These are phyloP conservation scores for Callipepla squamata DNA, from an alignment of 2,113 vertebrate genomes.

Conservation along the genomic window DNA sequence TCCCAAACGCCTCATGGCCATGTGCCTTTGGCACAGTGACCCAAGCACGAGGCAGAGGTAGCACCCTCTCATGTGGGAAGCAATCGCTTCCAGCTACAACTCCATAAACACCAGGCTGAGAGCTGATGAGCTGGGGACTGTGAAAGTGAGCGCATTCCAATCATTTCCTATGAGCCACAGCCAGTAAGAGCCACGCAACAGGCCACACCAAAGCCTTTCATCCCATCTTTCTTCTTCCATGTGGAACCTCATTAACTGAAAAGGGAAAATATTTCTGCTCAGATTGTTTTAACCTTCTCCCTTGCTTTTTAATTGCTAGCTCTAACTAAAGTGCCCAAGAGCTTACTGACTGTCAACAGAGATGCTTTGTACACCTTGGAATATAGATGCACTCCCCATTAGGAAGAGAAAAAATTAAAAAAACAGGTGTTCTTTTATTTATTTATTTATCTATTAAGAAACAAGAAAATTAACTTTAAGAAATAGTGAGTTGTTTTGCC, in stretches of 20 bases:
- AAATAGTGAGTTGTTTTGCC: neutral
- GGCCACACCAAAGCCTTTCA: neutral
- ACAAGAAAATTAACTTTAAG: neutral
- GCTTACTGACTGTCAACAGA: neutral
- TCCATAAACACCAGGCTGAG: neutral
- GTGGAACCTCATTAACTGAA: neutral
- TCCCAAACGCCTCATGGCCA: neutral
- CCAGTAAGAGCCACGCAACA: neutral
- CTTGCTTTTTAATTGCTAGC: slow-evolving; percentile 21
- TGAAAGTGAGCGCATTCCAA: neutral
- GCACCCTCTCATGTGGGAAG: neutral
- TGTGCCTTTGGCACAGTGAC: too few relatives aligned
- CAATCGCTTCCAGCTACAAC: neutral
- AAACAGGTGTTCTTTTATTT: too few relatives aligned
- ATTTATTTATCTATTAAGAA: neutral
- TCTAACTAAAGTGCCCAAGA: neutral
- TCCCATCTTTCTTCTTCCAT: neutral
- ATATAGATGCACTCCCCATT: neutral
- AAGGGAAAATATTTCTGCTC: neutral
- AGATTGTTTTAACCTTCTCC: neutral
- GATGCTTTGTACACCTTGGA: neutral
- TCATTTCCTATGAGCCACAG: neutral
- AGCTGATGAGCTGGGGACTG: neutral
- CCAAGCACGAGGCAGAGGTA: neutral
- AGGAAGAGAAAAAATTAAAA: neutral